These are phyloP conservation scores for Larimichthys crocea DNA, from an alignment of 2,113 vertebrate genomes.

Conservation along the genomic window DNA sequence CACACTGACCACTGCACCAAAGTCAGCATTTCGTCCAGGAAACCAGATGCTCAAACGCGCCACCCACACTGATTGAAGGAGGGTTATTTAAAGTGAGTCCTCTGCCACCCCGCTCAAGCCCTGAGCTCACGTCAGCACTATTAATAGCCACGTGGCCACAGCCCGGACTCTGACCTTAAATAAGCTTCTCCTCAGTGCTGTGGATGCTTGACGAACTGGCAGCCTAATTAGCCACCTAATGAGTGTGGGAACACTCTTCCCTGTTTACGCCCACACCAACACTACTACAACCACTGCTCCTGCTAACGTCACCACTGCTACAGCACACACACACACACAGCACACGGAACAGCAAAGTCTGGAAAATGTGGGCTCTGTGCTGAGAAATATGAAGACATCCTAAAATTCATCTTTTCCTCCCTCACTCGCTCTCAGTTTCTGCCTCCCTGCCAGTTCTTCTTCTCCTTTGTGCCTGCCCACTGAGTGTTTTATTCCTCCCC, in stretches of 20 bases:
- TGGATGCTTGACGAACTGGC: not conserved
- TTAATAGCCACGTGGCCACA: conserved; percentile 44
- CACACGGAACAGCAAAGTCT: conserved; percentile 41
- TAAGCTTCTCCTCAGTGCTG: conserved; percentile 23
- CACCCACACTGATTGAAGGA: conserved; percentile 13
- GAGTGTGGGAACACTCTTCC: conserved; percentile 52
- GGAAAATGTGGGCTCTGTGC: conserved; percentile 2
- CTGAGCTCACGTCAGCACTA: conserved; percentile 37
- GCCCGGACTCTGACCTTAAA: conserved; percentile 44
- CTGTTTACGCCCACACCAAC: conserved; percentile 7
- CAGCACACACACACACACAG: not conserved
- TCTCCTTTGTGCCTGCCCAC: not conserved
- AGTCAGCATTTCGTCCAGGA: conserved; percentile 53
- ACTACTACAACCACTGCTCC: not conserved
- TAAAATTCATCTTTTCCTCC: conserved; percentile 16
- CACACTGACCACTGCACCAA: not conserved
- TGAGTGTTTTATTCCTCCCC: conserved; percentile 8
- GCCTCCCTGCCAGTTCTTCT: conserved; percentile 25
- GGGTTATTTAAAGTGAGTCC: conserved; percentile 43
- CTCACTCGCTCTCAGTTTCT: conserved; percentile 15
- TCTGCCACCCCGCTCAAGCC: not conserved
- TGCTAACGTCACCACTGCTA: not conserved
- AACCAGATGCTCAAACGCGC: not conserved
- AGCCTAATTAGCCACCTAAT: conserved; percentile 52
- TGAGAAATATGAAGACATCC: conserved; percentile 38